Conservation (phyloP, 2,888 invertebrate species). For the Steinernema hermaphroditum region DNA sequence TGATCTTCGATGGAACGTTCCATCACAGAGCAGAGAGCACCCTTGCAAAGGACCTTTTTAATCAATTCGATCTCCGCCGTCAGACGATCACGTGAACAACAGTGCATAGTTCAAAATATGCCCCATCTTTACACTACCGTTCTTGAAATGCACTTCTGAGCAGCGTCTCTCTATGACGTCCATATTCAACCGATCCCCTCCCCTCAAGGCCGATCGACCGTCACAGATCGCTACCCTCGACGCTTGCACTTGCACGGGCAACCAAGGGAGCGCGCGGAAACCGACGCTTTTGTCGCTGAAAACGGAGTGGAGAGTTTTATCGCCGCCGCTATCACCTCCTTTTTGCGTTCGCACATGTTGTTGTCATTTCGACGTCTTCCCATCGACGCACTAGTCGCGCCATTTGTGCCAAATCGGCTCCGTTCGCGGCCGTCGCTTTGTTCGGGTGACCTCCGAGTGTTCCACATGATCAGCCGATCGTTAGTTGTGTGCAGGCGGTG, state of each 20-base stretch:
- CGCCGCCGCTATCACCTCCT: constrained; percentile 1
- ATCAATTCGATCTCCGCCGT: too few species aligned
- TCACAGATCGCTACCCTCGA: not conserved
- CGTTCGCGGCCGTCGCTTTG: too few species aligned
- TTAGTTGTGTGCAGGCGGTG: not conserved
- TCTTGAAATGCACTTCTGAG: too few species aligned
- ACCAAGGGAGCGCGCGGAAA: not conserved
- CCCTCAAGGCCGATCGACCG: not conserved
- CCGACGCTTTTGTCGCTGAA: not conserved
- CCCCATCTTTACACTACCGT: too few species aligned
- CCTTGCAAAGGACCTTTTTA: too few species aligned
- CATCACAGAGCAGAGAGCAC: too few species aligned
- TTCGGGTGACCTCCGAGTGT: not conserved
- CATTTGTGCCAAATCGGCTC: not conserved
- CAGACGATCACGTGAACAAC: too few species aligned
- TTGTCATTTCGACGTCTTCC: not conserved
- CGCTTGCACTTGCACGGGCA: not conserved
- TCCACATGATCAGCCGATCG: not conserved
- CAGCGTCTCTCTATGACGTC: too few species aligned
- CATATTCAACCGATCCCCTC: not conserved
- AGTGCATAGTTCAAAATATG: too few species aligned
- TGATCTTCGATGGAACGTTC: too few species aligned
- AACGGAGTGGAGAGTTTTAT: not conserved
- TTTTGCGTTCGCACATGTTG: not conserved
- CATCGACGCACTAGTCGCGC: not conserved